Base-by-base conservation (phyloP, 2,797 vertebrate species). In the Huso huso region DNA sequence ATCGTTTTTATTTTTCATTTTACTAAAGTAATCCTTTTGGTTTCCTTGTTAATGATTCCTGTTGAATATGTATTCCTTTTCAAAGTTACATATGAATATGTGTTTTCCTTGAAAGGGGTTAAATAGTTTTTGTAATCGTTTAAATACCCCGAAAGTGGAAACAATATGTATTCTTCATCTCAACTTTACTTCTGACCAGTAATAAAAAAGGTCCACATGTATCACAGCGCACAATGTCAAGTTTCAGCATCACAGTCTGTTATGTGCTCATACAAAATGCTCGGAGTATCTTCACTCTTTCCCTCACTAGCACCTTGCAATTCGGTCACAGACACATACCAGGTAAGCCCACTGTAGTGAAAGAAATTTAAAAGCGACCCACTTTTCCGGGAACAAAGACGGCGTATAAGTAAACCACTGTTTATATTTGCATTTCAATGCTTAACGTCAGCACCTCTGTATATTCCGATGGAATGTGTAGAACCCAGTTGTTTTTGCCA, bases 401-500 rank as follows among this genome's bases (percentile, higher is more conserved):
- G 37, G 37, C 37, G 15, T 59, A 10, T 9, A 11, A 62, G 57
- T 15, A 49, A 66, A 12, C 60, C 61, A 71, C 60, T 67, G 61
- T 49, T 48, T 8, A 49, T 55, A 57, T 66, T 65, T 70, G 57
- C 69, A 70, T 55, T 64, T 66, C 66, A 66, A 66, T 70, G 51
- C 69, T 70, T 70, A 55, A 65, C 70, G 71, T 73, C 65, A 51
- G 70, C 70, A 73, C 71, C 50, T 65, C 66, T 72, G 68, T 70
- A 65, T 71, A 77, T 82, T 71, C 65, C 63, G 61, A 61, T n/a
- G 70, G 72, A 66, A 77, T 70, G 76, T 73, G 68, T 72, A 77
- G 78, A 79, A 81, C 71, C 59, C 68, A 74, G 70, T 76, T 81
- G 77, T 67, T 84, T 85, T 89, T 87, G 79, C 78, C 84, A 92